Evolutionary conservation across 2,888 invertebrate genomes (phyloP).

Genomic region (Zonitis immaculata): DNA sequence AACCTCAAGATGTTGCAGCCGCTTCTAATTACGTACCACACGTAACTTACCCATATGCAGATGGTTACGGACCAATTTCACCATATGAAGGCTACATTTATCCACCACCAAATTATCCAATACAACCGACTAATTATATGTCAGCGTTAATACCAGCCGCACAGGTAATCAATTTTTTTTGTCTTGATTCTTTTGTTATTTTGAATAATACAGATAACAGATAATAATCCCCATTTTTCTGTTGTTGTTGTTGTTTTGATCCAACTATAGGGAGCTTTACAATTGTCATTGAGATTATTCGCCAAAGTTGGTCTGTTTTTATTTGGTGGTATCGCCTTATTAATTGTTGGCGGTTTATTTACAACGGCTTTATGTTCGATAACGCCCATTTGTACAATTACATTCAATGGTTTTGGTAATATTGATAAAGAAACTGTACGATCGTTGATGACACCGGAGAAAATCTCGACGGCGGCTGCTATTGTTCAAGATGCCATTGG

Average conservation of each 20-base stretch:
- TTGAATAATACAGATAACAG: no score
- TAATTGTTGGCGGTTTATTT: conserved; percentile 54
- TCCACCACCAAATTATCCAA: conserved; percentile 32
- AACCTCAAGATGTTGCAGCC: conserved; percentile 22
- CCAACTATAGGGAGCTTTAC: conserved; percentile 39
- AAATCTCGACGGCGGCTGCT: conserved; percentile 55
- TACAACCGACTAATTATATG: conserved; percentile 10
- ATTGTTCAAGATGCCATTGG: conserved; percentile 60
- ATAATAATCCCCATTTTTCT: no score
- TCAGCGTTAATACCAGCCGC: conserved; percentile 19
- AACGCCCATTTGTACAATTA: conserved; percentile 59
- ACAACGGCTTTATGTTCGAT: conserved; percentile 58
- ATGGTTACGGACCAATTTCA: conserved; percentile 28
- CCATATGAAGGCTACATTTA: conserved; percentile 49
- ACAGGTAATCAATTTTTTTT: conserved; percentile 21
- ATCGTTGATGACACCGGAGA: conserved; percentile 56
- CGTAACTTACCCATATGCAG: conserved; percentile 32
- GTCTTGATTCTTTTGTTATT: neutral
- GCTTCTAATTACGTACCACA: conserved; percentile 28
- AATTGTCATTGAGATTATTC: conserved; percentile 37
- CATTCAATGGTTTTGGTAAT: conserved; percentile 48
- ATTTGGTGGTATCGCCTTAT: conserved; percentile 46
- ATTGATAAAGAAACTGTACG: conserved; percentile 53
- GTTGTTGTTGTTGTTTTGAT: no score
- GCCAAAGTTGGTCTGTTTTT: conserved; percentile 49